Conservation (phyloP, 2,888 invertebrate genomes). For the Xanthia icteritia region DNA sequence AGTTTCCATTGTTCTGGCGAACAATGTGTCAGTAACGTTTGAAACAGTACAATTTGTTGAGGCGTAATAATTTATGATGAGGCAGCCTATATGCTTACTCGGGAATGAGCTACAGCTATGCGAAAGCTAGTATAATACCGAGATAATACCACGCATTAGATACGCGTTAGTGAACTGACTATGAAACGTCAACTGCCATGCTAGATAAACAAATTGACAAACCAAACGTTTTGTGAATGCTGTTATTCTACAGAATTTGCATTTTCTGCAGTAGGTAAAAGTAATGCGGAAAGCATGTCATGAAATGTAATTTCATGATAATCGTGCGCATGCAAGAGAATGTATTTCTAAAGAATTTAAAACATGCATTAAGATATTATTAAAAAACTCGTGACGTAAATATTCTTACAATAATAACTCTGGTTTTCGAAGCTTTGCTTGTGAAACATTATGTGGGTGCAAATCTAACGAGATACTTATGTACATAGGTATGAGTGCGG, state of each 20-base stretch:
- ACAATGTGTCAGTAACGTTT: not conserved
- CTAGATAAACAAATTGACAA: conserved; percentile 30
- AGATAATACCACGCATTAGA: conserved; percentile 17
- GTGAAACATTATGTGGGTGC: conserved; percentile 34
- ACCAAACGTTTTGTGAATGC: conserved; percentile 29
- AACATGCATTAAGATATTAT: conserved; percentile 29
- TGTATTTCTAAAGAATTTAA: conserved; percentile 16
- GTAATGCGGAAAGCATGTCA: conserved; percentile 27
- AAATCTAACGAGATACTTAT: conserved; percentile 42
- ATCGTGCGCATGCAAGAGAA: conserved; percentile 39
- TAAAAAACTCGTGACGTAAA: conserved; percentile 24
- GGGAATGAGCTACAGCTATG: conserved; percentile 34
- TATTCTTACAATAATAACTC: conserved; percentile 34
- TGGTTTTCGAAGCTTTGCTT: conserved; percentile 44
- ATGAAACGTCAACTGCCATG: conserved; percentile 22
- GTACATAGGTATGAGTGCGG: conserved; percentile 28
- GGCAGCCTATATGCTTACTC: conserved; percentile 36
- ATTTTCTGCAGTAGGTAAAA: conserved; percentile 24
- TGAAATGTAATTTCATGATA: conserved; percentile 49
- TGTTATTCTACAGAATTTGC: conserved; percentile 40
- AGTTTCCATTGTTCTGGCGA: conserved; percentile 5
- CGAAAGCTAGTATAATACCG: conserved; percentile 42
- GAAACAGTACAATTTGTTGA: not conserved
- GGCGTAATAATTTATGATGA: not conserved
- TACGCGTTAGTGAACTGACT: conserved; percentile 28